These are phyloP conservation scores for Dipodomys ordii DNA, from an alignment of 2,113 vertebrate genomes.

Conservation along the genomic window DNA sequence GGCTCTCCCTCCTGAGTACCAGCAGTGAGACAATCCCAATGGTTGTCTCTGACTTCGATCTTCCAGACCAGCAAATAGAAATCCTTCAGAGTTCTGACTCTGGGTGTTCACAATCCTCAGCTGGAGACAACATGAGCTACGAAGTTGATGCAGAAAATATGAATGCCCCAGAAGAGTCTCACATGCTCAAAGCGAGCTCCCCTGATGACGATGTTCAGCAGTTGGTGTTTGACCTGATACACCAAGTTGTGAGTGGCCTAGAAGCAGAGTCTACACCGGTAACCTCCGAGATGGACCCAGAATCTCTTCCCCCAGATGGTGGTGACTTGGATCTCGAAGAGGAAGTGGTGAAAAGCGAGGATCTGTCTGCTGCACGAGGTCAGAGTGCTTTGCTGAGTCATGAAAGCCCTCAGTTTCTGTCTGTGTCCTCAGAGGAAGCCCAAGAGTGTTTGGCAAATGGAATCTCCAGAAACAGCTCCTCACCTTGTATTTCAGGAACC, in stretches of 20 bases:
- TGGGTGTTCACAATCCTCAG: conserved; percentile 94
- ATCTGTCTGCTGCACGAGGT: conserved; percentile 78
- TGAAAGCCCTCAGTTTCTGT: conserved; percentile 82
- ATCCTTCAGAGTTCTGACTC: conserved; percentile 94
- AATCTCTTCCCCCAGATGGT: conserved; percentile 85
- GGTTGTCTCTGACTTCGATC: conserved; percentile 91
- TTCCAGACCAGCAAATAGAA: conserved; percentile 93
- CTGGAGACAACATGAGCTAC: conserved; percentile 93
- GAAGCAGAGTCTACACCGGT: conserved; percentile 86
- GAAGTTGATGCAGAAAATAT: conserved; percentile 90
- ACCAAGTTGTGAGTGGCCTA: conserved; percentile 89
- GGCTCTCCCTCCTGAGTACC: conserved; percentile 95
- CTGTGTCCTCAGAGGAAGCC: conserved; percentile 84
- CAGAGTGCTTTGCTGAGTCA: conserved; percentile 81
- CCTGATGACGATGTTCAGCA: conserved; percentile 91
- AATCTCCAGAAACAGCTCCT: conserved; percentile 96
- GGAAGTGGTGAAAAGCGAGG: conserved; percentile 77
- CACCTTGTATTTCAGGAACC: conserved; percentile 93
- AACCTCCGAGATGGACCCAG: conserved; percentile 87
- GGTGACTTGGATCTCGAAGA: conserved; percentile 68
- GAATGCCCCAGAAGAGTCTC: conserved; percentile 87
- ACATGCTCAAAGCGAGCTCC: conserved; percentile 84
- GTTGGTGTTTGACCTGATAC: conserved; percentile 93
- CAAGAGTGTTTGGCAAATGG: conserved; percentile 90
- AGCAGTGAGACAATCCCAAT: conserved; percentile 97